phyloP scores from a whole-genome alignment of 2,888 invertebrate species.

The Hemistola chrysoprasaria region DNA sequence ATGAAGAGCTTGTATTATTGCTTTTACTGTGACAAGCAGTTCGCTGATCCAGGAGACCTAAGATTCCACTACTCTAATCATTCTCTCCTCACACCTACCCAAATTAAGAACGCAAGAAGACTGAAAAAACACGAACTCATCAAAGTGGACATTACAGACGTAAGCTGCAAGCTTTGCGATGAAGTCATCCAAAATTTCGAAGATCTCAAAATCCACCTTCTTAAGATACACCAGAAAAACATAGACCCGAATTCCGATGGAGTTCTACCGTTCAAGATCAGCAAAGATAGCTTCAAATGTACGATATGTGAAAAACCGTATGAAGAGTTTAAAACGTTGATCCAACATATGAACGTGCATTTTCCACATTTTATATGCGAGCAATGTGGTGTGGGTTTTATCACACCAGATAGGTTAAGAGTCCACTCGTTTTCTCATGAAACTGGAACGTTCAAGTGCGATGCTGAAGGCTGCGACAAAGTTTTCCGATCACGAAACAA shows the following conservation, averaged over 20 bases:
- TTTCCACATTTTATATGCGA: constrained; percentile 73
- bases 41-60: constrained; percentile 51
- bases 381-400: constrained; percentile 67
- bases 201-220: constrained; percentile 56
- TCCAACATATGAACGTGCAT: constrained; percentile 74
- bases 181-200: constrained; percentile 41
- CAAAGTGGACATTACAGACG: constrained; percentile 64
- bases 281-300: constrained; percentile 40
- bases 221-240: constrained; percentile 48
- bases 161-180: constrained; percentile 57
- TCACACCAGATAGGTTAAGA: constrained; percentile 62
- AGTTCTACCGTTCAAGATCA: constrained; percentile 62
- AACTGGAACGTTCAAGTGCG: constrained; percentile 63
- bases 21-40: constrained; percentile 61
- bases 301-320: constrained; percentile 47
- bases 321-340: constrained; percentile 61
- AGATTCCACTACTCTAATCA: constrained; percentile 53
- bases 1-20: constrained; percentile 64
- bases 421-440: constrained; percentile 64
- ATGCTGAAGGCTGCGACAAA: constrained; percentile 63
- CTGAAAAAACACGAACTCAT: constrained; percentile 61
- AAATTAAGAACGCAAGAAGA: constrained; percentile 49
- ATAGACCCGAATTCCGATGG: constrained; percentile 50
- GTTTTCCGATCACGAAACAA: constrained; percentile 71
- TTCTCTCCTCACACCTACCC: constrained; percentile 25